Base-by-base conservation (phyloP, 2,113 vertebrate genomes). In the Cochlearius cochlearius region DNA sequence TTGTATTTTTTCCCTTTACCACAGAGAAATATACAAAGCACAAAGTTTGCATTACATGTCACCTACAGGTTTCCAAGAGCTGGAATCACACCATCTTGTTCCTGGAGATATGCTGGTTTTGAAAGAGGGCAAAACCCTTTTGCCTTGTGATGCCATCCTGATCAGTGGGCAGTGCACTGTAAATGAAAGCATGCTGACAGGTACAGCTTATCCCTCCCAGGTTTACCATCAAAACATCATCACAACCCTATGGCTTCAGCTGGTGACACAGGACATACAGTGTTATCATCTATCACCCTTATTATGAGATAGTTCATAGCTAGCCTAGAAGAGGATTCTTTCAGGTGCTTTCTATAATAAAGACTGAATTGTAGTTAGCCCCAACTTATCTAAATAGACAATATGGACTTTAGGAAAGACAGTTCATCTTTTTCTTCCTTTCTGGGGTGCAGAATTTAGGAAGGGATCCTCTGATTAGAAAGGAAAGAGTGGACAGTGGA, bases 171-270 rank as follows among this genome's bases (percentile, higher is more conserved):
- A 95, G 88, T 98, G 98, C 62, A 91, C 97, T 73, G 98, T 98
- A 7, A 97, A 99, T 49, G 98, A 99, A 97, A 97, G 98, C 95
- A 98, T 98, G 98, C 96, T 99, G 77, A 99, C 98, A 96, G 98
- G 98, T 99, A 97, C 3, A 63, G 43, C 22, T 80, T n/a, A 21
- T 9, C 67, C 16, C n/a, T 81, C 38, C 64, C 78, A 39, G 34
- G 16, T 71, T 71, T 87, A 25, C 22, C 43, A 27, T 56, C 21
- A 58, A 36, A 76, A 15, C 45, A 41, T 63, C 27, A 16, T 59
- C 60, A 45, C 8, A 62, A 32, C 14, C 27, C 27, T 45, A 1
- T 47, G 58, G 67, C 64, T 90, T 76, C 58, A 79, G 39, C 8
- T 41, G 45, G 58, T 41, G 49, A 27, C 59, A 21, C 16, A n/a